phyloP scores from a whole-genome alignment of 1,140 invertebrate genomes.

The Leptestheria dahalacensis region DNA sequence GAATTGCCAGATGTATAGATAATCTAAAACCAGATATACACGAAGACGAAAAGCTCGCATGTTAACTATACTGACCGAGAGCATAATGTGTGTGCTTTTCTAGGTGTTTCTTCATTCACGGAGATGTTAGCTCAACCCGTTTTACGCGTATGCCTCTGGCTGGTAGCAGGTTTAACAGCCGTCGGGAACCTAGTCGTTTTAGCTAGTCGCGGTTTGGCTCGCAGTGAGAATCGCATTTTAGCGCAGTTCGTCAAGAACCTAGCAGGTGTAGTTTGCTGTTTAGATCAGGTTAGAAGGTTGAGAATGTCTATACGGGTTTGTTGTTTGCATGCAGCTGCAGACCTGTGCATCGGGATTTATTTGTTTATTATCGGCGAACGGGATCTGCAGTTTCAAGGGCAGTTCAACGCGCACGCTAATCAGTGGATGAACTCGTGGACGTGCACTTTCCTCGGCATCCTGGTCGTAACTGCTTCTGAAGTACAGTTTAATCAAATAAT shows the following conservation, averaged over 20 bases:
- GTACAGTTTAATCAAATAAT: slow-evolving; percentile 25
- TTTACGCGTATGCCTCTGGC: slow-evolving; percentile 50
- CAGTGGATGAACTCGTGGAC: slow-evolving; percentile 51
- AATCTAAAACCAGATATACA: too few relatives aligned
- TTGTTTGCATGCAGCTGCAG: slow-evolving; percentile 22
- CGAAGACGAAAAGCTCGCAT: too few relatives aligned
- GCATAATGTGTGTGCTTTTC: too few relatives aligned
- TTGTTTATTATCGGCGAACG: slow-evolving; percentile 49
- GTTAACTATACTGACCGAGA: too few relatives aligned
- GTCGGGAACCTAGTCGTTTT: slow-evolving; percentile 50
- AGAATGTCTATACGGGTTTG: too few relatives aligned
- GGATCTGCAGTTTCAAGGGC: slow-evolving; percentile 44
- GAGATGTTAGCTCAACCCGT: slow-evolving; percentile 45
- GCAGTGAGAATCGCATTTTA: slow-evolving; percentile 27
- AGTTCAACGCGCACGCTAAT: slow-evolving; percentile 43
- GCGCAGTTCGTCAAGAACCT: slow-evolving; percentile 50
- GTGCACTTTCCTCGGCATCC: slow-evolving; percentile 43
- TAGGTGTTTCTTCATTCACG: slow-evolving; percentile 47
- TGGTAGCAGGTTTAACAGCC: slow-evolving; percentile 49
- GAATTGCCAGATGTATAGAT: too few relatives aligned
- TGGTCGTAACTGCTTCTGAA: slow-evolving; percentile 53
- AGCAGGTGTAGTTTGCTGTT: too few relatives aligned
- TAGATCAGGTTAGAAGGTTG: too few relatives aligned
- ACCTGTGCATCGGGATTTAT: slow-evolving; percentile 65
- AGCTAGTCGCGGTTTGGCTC: slow-evolving; percentile 35